Evolutionary conservation across 1,140 invertebrate genomes (phyloP).

Genomic region (Hylaeus volcanicus): DNA sequence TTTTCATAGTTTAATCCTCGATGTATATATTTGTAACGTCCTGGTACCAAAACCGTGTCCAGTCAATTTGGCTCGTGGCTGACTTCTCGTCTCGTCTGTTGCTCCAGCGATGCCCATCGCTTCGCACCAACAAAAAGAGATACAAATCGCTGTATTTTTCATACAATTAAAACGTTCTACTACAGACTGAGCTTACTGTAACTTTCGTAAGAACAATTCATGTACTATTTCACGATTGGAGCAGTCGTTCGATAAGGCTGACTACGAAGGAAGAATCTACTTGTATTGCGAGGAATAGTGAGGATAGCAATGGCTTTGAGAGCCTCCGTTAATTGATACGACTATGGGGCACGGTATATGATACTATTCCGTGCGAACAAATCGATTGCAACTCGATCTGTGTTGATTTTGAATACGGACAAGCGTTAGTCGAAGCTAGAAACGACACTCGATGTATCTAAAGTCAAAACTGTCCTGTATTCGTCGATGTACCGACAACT

Average conservation of each 20-base stretch:
- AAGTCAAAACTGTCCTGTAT: not conserved
- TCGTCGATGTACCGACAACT: conserved; percentile 6
- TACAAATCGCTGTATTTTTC: conserved; percentile 47
- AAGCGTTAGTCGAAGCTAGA: not conserved
- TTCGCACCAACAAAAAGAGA: conserved; percentile 1
- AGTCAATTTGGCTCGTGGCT: conserved; percentile 48
- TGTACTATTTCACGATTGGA: conserved; percentile 27
- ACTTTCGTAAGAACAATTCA: conserved; percentile 9
- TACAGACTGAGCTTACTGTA: conserved; percentile 57
- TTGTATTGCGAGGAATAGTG: too few species aligned
- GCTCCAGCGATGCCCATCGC: conserved; percentile 53
- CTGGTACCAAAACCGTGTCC: conserved; percentile 27
- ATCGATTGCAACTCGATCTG: not conserved
- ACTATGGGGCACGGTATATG: not conserved
- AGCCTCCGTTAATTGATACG: too few species aligned
- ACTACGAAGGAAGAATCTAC: not conserved
- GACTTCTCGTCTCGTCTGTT: conserved; percentile 38
- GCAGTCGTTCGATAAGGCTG: conserved; percentile 19
- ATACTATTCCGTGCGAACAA: not conserved
- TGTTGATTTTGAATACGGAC: not conserved
- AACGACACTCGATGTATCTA: conserved; percentile 1
- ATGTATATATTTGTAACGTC: conserved; percentile 39
- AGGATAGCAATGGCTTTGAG: too few species aligned
- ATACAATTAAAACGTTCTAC: conserved; percentile 39
- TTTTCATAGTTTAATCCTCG: conserved; percentile 12